Evolutionary conservation across 2,797 vertebrate genomes (phyloP), one percentile per base, ranked within the genome.

Genomic region (Caiman crocodilus): DNA sequence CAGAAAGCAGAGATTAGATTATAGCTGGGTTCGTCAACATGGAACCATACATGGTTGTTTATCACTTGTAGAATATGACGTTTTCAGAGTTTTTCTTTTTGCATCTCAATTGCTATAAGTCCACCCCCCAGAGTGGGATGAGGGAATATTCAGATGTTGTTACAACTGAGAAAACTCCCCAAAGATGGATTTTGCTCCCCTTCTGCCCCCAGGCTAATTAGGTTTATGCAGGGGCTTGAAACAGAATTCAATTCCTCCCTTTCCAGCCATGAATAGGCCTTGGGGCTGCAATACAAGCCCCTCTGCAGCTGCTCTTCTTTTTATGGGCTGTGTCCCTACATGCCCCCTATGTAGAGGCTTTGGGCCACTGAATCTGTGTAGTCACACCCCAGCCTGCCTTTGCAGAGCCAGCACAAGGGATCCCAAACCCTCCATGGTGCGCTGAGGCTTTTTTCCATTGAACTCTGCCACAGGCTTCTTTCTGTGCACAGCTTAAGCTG

Each of bases 1-100:
- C 97, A 97, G 97, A 98, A 97, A 93, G 91, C 82, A 95, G 86
- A 94, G 96, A 74, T 0, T 93, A 96, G 95, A 92, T 97, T 97
- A 97, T 96, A 93, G 82, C 77, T 89, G 92, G 94, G 84, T 95
- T 90, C 73, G 81, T 94, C 93, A 90, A 73, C 63, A 57, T 89
- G 92, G 96, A 85, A 90, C 95, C 3, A 26, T 90, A 92, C 92
- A 14, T 90, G 65, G 90, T 71, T 94, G 90, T 61, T 82, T 95
- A 92, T 97, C 88, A 28, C 91, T 94, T 92, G 85, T 95, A 20
- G 57, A 90, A 84, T 91, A 80, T 89, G 79, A 77, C 90, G 90
- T 42, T 84, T 95, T 92, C 81, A 30, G 92, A 89, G 84, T 69
- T 75, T 85, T 93, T 80, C 11, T 95, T 76, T 71, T 55, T 85